Evolutionary conservation across 1,140 invertebrate genomes (phyloP).

Genomic region (Probaryconus sp.): DNA sequence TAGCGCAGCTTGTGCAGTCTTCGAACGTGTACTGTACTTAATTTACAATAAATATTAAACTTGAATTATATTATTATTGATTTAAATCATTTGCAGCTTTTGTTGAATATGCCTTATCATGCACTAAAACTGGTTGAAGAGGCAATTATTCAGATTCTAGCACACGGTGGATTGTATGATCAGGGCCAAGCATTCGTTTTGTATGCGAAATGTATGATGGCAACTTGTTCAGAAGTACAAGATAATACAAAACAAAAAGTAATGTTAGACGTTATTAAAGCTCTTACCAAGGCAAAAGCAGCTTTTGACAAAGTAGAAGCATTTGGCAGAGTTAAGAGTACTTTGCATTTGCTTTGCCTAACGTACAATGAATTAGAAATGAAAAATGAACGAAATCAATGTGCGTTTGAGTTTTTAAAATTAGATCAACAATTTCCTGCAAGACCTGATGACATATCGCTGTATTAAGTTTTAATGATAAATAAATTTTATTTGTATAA

Average conservation of each 20-base stretch:
- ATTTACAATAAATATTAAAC: too few relatives aligned
- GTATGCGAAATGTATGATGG: conserved; percentile 84
- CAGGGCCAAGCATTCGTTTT: conserved; percentile 83
- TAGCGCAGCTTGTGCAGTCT: too few relatives aligned
- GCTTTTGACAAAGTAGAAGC: conserved; percentile 87
- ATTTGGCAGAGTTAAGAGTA: conserved; percentile 84
- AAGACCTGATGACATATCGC: conserved; percentile 65
- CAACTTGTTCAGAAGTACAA: conserved; percentile 76
- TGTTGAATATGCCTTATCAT: conserved; percentile 86
- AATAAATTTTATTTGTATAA: neutral
- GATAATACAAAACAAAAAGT: conserved; percentile 78
- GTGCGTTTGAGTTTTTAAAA: conserved; percentile 84
- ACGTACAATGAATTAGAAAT: conserved; percentile 84
- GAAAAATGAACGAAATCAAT: conserved; percentile 83
- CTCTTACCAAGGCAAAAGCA: conserved; percentile 82
- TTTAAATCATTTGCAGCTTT: conserved; percentile 76
- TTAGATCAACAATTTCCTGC: conserved; percentile 83
- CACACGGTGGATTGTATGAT: conserved; percentile 90
- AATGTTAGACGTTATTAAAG: conserved; percentile 81
- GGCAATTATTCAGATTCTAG: conserved; percentile 84
- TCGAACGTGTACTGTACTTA: too few relatives aligned
- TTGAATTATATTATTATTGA: neutral
- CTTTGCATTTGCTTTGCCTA: conserved; percentile 81
- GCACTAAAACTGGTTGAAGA: conserved; percentile 84
- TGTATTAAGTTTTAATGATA: conserved; percentile 59